Percentiles rank a stretch among this genome's conserved stretches.
Conservation (phyloP, 2,797 vertebrate genomes). For the Calcarius lapponicus region DNA sequence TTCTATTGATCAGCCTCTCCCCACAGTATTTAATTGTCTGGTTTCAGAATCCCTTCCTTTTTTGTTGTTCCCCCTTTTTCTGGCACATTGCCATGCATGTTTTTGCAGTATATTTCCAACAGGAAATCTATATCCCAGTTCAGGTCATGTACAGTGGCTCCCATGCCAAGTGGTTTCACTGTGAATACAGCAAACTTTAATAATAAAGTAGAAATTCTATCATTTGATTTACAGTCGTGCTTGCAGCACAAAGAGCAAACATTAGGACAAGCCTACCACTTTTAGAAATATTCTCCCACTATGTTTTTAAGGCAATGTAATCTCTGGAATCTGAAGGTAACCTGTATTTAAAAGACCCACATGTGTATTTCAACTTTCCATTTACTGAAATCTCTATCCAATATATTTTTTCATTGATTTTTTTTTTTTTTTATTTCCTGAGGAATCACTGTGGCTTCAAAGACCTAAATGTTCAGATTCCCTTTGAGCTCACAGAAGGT, state of each 20-base stretch:
- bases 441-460: background rate
- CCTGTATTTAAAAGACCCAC: background rate
- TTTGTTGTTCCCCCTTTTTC: background rate
- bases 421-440: background rate
- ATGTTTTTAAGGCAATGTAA: background rate
- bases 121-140: background rate
- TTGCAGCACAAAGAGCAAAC: background rate
- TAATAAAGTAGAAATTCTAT: background rate
- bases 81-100: background rate
- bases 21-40: background rate
- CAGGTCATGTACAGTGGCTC: background rate
- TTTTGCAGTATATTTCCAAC: background rate
- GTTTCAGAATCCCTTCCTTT: conserved; percentile 35
- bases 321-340: background rate
- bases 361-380: background rate
- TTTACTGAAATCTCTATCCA: background rate
- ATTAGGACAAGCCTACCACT: background rate
- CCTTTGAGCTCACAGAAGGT: background rate
- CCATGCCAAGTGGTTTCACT: background rate
- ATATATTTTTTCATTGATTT: background rate
- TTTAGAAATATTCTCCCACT: background rate
- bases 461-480: background rate
- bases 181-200: background rate
- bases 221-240: background rate
- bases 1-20: background rate